Evolutionary conservation across 2,113 vertebrate species (phyloP).

Genomic region (Glaucidium brasilianum): DNA sequence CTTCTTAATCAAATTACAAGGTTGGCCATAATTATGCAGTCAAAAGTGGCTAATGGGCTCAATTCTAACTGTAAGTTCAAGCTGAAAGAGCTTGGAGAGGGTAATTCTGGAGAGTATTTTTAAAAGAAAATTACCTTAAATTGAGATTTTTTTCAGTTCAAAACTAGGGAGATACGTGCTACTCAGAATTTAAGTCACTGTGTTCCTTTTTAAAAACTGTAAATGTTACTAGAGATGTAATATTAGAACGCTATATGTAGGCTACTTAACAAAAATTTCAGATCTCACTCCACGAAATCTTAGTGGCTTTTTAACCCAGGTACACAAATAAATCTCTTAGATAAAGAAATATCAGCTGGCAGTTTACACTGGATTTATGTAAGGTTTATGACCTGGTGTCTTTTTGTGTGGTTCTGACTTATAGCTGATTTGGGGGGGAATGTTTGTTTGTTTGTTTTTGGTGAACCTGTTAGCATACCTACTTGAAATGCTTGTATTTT

Average conservation of each 20-base stretch:
- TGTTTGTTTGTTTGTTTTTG: background rate
- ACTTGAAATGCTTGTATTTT: background rate
- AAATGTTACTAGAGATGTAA: background rate
- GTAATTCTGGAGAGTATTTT: background rate
- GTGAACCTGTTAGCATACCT: background rate
- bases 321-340: background rate
- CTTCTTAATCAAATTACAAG: conserved; percentile 12
- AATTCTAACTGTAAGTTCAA: background rate
- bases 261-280: background rate
- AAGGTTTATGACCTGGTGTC: background rate
- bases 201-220: background rate
- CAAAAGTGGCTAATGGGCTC: background rate
- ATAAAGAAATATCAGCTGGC: background rate
- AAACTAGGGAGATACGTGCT: background rate
- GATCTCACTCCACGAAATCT: background rate
- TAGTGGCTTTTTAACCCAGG: background rate
- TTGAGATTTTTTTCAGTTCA: background rate
- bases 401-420: background rate
- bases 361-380: background rate
- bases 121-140: background rate
- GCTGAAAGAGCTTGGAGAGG: background rate
- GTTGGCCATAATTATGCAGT: background rate
- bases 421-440: background rate
- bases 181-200: background rate
- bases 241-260: background rate